Evolutionary conservation across 2,797 vertebrate genomes (phyloP), one percentile per base, ranked within the genome.

Genomic region (Chelon labrosus): DNA sequence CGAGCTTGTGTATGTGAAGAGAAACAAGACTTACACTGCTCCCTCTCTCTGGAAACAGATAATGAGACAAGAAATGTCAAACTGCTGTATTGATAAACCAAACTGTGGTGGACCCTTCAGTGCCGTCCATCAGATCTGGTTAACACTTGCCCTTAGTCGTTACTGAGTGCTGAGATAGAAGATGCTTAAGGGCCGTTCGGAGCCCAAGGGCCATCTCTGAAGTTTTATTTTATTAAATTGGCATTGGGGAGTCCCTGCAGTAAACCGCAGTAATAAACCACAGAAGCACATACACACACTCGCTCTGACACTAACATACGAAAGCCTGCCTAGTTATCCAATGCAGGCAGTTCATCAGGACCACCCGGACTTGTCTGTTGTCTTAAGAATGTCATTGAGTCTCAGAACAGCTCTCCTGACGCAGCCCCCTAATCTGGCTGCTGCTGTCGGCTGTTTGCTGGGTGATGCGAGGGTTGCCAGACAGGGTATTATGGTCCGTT

Each of bases 341-440:
- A 70, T 54, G 74, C 47, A 79, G 84, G 55, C 86, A 69, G 77
- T 56, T 72, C 76, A 70, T 75, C 81, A 80, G 70, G 91, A 87
- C 88, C 87, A 90, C 91, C 88, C 84, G 64, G 84, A 90, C 86
- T 77, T 74, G 81, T 89, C 86, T 88, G 90, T 91, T 93, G 90
- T 92, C 88, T 90, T 90, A 90, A 90, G 87, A 92, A 92, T 91
- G 91, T 92, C 92, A 91, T 64, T 65, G 85, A 89, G 87, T 92
- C 84, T 91, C 84, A 84, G 82, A 91, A 83, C 89, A 80, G 83
- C 89, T 88, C 88, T 92, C 84, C 79, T 74, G 83, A 83, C 70
- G 61, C 87, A 74, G 79, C 82, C 71, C 70, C 66, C 76, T 92
- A 91, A 93, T 93, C 91, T 89, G 80, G 77, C 74, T 58, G 39